phyloP scores from a whole-genome alignment of 2,888 invertebrate genomes.

The Scaptomyza caliginosa region DNA sequence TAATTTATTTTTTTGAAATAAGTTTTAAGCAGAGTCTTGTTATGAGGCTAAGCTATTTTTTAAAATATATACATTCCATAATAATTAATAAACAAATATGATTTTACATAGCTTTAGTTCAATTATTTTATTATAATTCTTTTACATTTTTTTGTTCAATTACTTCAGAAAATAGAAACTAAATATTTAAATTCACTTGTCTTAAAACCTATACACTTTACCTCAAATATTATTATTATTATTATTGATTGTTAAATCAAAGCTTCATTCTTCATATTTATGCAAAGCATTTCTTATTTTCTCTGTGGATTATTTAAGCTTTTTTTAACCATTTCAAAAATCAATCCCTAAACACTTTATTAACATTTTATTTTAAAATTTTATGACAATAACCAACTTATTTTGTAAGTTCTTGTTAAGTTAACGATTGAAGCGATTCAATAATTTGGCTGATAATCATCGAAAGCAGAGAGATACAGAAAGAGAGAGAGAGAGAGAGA shows the following conservation, averaged over 20 bases:
- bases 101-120: too few species aligned
- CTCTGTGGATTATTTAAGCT: constrained; percentile 35
- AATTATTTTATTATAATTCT: too few species aligned
- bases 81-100: too few species aligned
- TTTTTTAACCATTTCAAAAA: constrained; percentile 39
- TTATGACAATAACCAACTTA: constrained; percentile 69
- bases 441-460: constrained; percentile 45
- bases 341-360: neutral
- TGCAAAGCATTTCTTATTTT: neutral
- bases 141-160: too few species aligned
- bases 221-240: neutral
- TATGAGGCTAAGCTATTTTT: too few species aligned
- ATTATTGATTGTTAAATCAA: neutral
- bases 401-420: constrained; percentile 62
- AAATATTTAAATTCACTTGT: neutral
- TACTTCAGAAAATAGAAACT: neutral
- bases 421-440: constrained; percentile 38
- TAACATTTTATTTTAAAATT: constrained; percentile 35
- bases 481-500: constrained; percentile 10
- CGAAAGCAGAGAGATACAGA: constrained; percentile 8
- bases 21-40: too few species aligned
- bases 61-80: too few species aligned
- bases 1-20: neutral
- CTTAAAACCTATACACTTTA: neutral
- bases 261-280: neutral